Evolutionary conservation across 2,888 invertebrate species (phyloP), one percentile per base, ranked within the genome.

Genomic region (Monoplex corrugatus): DNA sequence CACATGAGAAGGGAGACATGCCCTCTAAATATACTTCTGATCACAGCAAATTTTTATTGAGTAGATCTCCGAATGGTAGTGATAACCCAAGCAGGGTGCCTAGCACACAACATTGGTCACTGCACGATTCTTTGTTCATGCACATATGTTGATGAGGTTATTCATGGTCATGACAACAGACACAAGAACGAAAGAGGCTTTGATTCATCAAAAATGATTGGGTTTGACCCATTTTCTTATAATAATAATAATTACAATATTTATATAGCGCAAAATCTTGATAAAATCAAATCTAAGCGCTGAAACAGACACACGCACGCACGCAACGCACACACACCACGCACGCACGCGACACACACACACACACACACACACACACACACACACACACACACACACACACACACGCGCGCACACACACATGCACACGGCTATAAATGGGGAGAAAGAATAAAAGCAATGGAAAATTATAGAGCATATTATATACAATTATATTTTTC

Each of bases 321-420:
- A 1, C 19, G 50, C 19, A 10, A n/a, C n/a, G n/a, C n/a, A n/a
- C n/a, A n/a, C n/a, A n/a, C n/a, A n/a, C n/a, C 10, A 16, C 50
- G 19, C 10, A n/a, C n/a, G n/a, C n/a, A n/a, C n/a, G n/a, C n/a
- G n/a, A n/a, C 50, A 13, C 50, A n/a, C n/a, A n/a, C 32, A 10
- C 0, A 1, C 68, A 68, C 16, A 3, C 2, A 68, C 68, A 10
- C 68, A 68, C 68, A 10, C 68, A 68, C 16, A 10, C 68, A 68
- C 68, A 68, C 68, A 68, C 68, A 68, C 68, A 68, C 68, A 68
- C 68, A 68, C 68, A 63, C 63, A 68, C 3, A 23, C 68, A 68
- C 68, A 68, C 68, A 68, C 68, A 68, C 68, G 28, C 63, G 28
- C 63, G 28, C 68, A 3, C 68, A 3, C 68, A 3, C 68, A 3